Percentiles rank a stretch among this genome's conserved stretches.
Conservation (phyloP, 2,113 vertebrate species). For the Cynoglossus semilaevis region DNA sequence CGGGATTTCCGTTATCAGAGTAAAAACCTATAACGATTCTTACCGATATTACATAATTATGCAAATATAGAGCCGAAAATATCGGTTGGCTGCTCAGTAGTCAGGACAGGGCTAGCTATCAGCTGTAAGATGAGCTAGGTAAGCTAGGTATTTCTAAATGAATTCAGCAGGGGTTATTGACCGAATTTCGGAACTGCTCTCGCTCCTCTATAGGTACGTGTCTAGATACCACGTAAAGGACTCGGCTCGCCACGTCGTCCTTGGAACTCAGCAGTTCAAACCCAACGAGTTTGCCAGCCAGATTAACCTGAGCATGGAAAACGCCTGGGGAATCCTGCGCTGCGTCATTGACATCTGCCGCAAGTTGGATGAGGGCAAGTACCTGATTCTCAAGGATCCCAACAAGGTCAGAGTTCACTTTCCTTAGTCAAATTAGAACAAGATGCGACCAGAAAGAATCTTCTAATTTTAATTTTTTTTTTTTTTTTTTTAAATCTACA, state of each 20-base stretch:
- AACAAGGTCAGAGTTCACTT: slow-evolving; percentile 83
- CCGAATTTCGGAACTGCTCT: no score
- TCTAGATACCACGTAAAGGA: slow-evolving; percentile 97
- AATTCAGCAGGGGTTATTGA: no score
- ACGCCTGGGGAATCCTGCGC: slow-evolving; percentile 96
- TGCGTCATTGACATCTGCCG: slow-evolving; percentile 98
- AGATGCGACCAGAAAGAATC: background rate
- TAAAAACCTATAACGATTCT: no score
- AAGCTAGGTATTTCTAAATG: no score
- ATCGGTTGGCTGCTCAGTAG: no score
- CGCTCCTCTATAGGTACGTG: slow-evolving; percentile 79
- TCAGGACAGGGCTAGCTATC: no score
- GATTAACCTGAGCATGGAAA: slow-evolving; percentile 99
- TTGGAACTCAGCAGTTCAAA: slow-evolving; percentile 98
- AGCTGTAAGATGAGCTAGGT: no score
- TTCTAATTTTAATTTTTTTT: background rate
- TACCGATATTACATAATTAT: no score
- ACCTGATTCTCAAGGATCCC: slow-evolving; percentile 98
- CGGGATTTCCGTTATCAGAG: no score
- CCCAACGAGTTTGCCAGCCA: slow-evolving; percentile 98
- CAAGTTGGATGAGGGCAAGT: slow-evolving; percentile 98
- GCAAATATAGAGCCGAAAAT: no score
- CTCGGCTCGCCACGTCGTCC: slow-evolving; percentile 91
- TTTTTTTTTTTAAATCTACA: slow-evolving; percentile 36
- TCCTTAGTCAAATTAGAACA: background rate